Percentiles rank a stretch among this genome's conserved stretches.
phyloP scores from a whole-genome alignment of 2,888 invertebrate genomes.

The Oxytorus armatus region DNA sequence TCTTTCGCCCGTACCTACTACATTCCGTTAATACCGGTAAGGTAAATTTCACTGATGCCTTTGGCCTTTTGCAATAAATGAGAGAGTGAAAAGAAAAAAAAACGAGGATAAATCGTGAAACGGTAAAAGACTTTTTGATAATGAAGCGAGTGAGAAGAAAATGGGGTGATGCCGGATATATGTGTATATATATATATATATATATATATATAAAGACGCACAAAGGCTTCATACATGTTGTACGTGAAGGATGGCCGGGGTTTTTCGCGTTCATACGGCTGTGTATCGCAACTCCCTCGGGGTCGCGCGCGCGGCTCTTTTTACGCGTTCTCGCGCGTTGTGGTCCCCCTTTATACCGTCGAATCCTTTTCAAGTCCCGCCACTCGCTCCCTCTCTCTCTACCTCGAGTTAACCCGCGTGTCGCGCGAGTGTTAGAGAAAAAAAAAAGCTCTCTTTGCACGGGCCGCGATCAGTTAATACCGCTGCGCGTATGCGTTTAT shows the following conservation, averaged over 20 bases:
- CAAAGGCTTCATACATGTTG: constrained; percentile 9
- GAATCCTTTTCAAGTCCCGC: constrained; percentile 65
- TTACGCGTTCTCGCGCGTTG: constrained; percentile 68
- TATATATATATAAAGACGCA: background rate
- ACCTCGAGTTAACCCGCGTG: constrained; percentile 35
- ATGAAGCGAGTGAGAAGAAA: constrained; percentile 48
- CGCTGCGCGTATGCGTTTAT: constrained; percentile 32
- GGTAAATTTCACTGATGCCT: too few relatives aligned
- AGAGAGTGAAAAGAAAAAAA: background rate
- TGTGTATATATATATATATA: background rate
- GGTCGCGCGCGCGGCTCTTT: constrained; percentile 61
- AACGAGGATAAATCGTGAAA: constrained; percentile 16
- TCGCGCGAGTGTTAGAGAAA: constrained; percentile 38
- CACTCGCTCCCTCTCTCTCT: constrained; percentile 14
- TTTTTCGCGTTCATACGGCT: constrained; percentile 61
- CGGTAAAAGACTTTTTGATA: constrained; percentile 44
- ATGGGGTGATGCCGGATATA: constrained; percentile 14
- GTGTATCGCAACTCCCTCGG: constrained; percentile 60
- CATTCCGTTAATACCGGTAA: too few relatives aligned
- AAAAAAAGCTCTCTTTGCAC: constrained; percentile 47
- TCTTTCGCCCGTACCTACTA: too few relatives aligned
- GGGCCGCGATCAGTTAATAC: constrained; percentile 56
- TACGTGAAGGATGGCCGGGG: constrained; percentile 6
- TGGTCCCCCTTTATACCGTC: constrained; percentile 61
- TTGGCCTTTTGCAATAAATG: background rate